Evolutionary conservation across 2,113 vertebrate species (phyloP), one percentile per base, ranked within the genome.

Genomic region (Collichthys lucidus): DNA sequence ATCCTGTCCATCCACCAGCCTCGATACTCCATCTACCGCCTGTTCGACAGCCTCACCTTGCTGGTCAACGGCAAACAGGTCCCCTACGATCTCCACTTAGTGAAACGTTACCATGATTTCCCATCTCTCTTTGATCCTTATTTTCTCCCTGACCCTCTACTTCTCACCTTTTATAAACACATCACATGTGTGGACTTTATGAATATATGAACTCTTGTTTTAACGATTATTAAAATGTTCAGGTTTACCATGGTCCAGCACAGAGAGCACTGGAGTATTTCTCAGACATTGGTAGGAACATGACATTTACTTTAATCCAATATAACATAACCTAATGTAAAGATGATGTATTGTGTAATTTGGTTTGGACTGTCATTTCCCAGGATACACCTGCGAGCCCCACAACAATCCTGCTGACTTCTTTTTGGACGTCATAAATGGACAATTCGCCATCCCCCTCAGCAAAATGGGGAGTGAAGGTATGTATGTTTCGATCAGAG

Each of bases 1-100:
- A 97, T 99, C 89, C 95, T 99, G 83, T 99, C 98, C 83, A 99
- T 99, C 89, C 98, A 99, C 84, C 98, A 99, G 88, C 98, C 98
- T 11, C 96, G 97, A 0, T 99, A 97, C 86, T 95, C 96, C 88
- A 99, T 99, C 93, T 99, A 97, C 93, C 95, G 96, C 0, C 94
- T 98, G 61, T 99, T 99, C 24, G 91, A 93, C 91, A 92, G 84
- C 66, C 92, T 94, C 81, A 94, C 93, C 0, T 91, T 94, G 83
- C 90, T 94, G 5, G 86, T 92, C 80, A 89, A 74, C 22, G 92
- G 93, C n/a, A 86, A 89, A 26, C 91, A 92, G 92, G 93, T 93
- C 60, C 3, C 29, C 14, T 14, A 29, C 4, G 0, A 55, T 11
- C 11, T 53, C 11, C 20, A 26, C 22, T 19, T 26, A 7, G 2